phyloP scores from a whole-genome alignment of 2,113 vertebrate genomes.

The Progne subis region DNA sequence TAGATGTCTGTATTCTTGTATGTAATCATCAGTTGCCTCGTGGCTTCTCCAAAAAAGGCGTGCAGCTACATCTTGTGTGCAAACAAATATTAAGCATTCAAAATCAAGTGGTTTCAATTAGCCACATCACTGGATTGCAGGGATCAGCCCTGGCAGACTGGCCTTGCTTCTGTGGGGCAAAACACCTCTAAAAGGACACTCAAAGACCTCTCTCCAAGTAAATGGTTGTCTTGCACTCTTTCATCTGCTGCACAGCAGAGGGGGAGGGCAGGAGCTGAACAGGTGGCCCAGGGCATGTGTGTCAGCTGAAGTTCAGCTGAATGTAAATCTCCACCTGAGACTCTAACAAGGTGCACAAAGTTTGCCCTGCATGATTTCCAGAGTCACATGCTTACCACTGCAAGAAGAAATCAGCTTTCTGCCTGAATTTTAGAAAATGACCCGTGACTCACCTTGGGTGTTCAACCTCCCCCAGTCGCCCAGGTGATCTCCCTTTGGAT shows the following conservation, averaged over 20 bases:
- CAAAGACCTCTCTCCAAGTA: background rate
- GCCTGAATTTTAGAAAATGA: background rate
- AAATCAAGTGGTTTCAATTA: slow-evolving; percentile 55
- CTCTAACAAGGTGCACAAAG: background rate
- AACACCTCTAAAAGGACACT: background rate
- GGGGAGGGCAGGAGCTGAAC: rapidly evolving
- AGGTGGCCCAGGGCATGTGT: rapidly evolving
- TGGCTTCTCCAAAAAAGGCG: slow-evolving; percentile 54
- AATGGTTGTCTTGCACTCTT: background rate
- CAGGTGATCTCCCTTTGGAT: background rate
- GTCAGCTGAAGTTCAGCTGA: background rate
- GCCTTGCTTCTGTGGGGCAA: background rate
- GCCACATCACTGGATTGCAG: background rate
- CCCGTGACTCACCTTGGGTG: background rate
- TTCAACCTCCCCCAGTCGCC: rapidly evolving
- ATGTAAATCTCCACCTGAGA: background rate
- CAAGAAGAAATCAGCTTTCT: background rate
- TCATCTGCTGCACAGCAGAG: background rate
- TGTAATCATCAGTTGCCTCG: slow-evolving; percentile 27
- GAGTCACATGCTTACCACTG: background rate
- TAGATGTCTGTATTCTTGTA: slow-evolving; percentile 53
- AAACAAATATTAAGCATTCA: slow-evolving; percentile 54
- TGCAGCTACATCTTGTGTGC: slow-evolving; percentile 45
- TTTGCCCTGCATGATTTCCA: rapidly evolving
- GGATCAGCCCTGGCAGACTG: background rate